phyloP scores from a whole-genome alignment of 2,888 invertebrate species.

The Phengaris arion region DNA sequence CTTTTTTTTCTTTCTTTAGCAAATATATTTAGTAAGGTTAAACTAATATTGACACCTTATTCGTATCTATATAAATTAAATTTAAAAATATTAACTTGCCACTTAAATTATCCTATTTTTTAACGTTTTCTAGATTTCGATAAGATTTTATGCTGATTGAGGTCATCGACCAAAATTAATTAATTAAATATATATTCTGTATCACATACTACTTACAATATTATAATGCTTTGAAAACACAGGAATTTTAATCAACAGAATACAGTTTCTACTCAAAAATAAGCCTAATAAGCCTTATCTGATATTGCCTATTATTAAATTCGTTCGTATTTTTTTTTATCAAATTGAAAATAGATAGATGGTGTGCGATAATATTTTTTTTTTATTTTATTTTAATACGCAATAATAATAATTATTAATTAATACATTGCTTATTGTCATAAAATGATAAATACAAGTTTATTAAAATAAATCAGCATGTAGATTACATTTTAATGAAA shows the following conservation, averaged over 20 bases:
- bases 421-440: background rate
- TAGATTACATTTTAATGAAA: conserved; percentile 14
- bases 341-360: background rate
- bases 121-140: background rate
- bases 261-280: background rate
- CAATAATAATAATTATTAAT: background rate
- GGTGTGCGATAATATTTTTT: background rate
- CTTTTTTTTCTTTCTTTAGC: too few species aligned
- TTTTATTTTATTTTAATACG: background rate
- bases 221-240: background rate
- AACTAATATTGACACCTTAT: too few species aligned
- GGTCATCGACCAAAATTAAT: background rate
- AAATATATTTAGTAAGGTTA: too few species aligned
- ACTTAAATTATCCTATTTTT: background rate
- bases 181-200: background rate
- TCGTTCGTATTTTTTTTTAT: background rate
- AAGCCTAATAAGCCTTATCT: conserved; percentile 4
- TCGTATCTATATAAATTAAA: too few species aligned
- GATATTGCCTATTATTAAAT: background rate
- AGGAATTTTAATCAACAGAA: background rate
- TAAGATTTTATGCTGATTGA: background rate
- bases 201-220: background rate
- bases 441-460: background rate
- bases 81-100: too few species aligned
- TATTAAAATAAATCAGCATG: conserved; percentile 21